These are phyloP conservation scores for Prochilodus magdalenae DNA, from an alignment of 2,113 vertebrate species.

Conservation along the genomic window DNA sequence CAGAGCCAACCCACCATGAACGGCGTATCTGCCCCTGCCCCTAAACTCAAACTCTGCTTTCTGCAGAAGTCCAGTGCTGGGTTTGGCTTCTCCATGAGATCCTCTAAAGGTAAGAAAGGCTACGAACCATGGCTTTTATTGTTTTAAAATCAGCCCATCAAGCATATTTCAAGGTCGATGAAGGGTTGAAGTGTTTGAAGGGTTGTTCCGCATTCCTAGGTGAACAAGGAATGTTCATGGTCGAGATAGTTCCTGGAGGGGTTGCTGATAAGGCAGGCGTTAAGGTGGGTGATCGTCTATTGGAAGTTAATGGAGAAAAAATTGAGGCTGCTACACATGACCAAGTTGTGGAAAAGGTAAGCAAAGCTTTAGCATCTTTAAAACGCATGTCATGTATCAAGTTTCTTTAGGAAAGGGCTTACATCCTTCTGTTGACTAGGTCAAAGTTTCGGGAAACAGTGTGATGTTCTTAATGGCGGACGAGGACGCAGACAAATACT, in stretches of 20 bases:
- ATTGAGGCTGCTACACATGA: constrained; percentile 82
- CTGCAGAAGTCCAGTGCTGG: constrained; percentile 79
- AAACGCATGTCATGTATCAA: neutral
- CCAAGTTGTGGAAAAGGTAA: constrained; percentile 82
- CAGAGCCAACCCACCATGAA: constrained; percentile 58
- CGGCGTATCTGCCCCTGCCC: constrained; percentile 53
- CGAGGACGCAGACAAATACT: constrained; percentile 79
- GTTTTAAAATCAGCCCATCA: neutral
- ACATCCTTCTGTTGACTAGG: constrained; percentile 63
- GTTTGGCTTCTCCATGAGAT: constrained; percentile 89
- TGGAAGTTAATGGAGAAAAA: constrained; percentile 90
- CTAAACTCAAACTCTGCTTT: constrained; percentile 87
- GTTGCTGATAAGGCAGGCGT: constrained; percentile 87
- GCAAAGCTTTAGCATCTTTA: neutral
- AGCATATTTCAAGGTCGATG: neutral
- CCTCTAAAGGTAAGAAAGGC: constrained; percentile 77
- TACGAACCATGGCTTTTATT: neutral
- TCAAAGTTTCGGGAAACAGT: constrained; percentile 78
- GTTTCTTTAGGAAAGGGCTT: neutral
- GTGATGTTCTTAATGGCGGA: constrained; percentile 86
- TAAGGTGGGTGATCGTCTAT: constrained; percentile 79
- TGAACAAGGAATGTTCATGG: constrained; percentile 81
- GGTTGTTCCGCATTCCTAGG: constrained; percentile 68
- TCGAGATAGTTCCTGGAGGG: constrained; percentile 75
- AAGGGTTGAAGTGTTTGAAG: too few species aligned